Percentiles rank a stretch among this genome's conserved stretches.
Evolutionary conservation across 2,888 invertebrate species (phyloP).

Genomic region (Sceliomorpha sp.): DNA sequence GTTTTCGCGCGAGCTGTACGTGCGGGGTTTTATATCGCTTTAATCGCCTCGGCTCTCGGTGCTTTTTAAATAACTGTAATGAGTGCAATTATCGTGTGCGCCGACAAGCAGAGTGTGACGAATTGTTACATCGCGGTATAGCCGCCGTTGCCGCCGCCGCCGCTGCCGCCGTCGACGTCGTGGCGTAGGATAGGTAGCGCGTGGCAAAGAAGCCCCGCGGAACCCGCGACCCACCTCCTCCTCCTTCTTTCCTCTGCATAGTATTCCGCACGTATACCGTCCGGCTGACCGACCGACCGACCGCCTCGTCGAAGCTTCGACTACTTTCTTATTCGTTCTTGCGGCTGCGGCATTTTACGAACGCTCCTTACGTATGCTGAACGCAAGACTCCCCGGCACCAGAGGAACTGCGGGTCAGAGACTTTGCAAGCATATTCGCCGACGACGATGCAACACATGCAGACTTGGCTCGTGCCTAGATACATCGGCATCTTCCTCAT

Average conservation of each 20-base stretch:
- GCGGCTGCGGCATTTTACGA: slow-evolving; percentile 35
- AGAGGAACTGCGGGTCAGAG: slow-evolving; percentile 79
- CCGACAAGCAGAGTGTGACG: slow-evolving; percentile 77
- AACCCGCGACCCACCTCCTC: slow-evolving; percentile 40
- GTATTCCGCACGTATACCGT: slow-evolving; percentile 32
- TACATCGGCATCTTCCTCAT: slow-evolving; percentile 70
- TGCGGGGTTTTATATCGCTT: slow-evolving; percentile 46
- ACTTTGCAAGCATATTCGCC: slow-evolving; percentile 73
- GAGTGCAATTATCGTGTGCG: slow-evolving; percentile 78
- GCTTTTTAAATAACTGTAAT: slow-evolving; percentile 78
- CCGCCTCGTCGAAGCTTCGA: slow-evolving; percentile 43
- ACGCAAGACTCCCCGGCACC: slow-evolving; percentile 68
- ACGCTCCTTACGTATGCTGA: slow-evolving; percentile 74
- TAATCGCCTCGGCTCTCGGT: slow-evolving; percentile 46
- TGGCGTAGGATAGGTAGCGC: slow-evolving; percentile 69
- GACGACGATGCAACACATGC: slow-evolving; percentile 51
- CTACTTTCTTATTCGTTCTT: slow-evolving; percentile 71
- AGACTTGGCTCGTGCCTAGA: slow-evolving; percentile 78
- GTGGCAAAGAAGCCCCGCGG: slow-evolving; percentile 67
- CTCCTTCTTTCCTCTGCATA: slow-evolving; percentile 19
- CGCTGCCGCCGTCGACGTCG: slow-evolving; percentile 43
- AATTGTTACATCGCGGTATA: slow-evolving; percentile 73
- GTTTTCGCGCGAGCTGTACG: no score
- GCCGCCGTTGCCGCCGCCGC: slow-evolving; percentile 12
- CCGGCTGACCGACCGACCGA: slow-evolving; percentile 24